These are phyloP conservation scores for Nylanderia fulva DNA, from an alignment of 1,140 invertebrate species.

Conservation along the genomic window DNA sequence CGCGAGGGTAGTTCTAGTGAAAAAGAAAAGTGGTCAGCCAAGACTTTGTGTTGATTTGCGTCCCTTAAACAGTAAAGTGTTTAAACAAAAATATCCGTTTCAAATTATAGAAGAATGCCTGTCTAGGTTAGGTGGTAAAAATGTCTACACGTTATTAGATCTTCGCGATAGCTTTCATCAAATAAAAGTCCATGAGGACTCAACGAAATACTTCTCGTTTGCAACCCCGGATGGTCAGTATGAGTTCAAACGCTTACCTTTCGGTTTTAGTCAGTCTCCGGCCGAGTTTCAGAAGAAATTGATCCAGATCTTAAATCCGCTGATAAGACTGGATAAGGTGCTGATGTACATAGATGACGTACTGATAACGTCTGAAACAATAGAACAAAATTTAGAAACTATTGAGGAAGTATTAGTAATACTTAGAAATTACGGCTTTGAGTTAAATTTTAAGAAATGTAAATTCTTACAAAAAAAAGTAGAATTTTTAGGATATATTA, in stretches of 20 bases:
- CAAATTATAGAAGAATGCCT: not conserved
- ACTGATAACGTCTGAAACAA: not conserved
- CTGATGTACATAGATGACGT: constrained; percentile 5
- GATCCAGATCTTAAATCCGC: not conserved
- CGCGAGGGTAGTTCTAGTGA: not conserved
- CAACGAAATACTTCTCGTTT: not conserved
- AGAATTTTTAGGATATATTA: not conserved
- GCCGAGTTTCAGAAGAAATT: not conserved
- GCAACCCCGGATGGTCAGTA: not conserved
- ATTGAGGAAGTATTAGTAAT: not conserved
- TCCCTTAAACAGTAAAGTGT: not conserved
- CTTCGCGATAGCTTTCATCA: not conserved
- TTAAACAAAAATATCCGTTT: constrained; percentile 5
- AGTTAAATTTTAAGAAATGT: constrained; percentile 32
- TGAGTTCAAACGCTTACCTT: not conserved
- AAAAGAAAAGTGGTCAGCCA: not conserved
- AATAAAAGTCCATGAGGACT: not conserved
- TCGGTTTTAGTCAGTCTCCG: not conserved
- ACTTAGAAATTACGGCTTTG: not conserved
- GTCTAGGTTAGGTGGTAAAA: not conserved
- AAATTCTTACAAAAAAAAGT: not conserved
- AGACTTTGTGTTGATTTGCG: not conserved
- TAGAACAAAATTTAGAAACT: not conserved
- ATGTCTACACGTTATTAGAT: not conserved
- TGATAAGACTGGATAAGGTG: not conserved